Base-by-base conservation (phyloP, 2,888 invertebrate species). In the Agapetus fuscipes region DNA sequence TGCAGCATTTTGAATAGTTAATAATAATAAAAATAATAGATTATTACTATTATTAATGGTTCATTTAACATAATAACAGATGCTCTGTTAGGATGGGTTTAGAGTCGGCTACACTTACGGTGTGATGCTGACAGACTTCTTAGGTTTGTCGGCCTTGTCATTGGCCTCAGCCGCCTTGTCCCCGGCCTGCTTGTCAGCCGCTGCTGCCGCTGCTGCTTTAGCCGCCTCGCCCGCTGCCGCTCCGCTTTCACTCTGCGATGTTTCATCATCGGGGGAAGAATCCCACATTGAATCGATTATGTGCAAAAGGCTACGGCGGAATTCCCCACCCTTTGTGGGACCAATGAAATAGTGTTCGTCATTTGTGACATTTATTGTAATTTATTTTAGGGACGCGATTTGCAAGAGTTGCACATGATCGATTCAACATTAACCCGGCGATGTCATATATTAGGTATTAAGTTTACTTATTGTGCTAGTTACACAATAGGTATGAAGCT, bases 271-370 rank as follows among this genome's bases (percentile, higher is more conserved):
- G 48, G 48, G 48, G 62, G 69, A 64, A 66, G 70, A 70, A 66
- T 71, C 70, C 70, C 70, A 71, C 70, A 71, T 59, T 71, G 70
- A 71, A 71, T 71, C 70, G 64, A 71, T 71, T 67, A 71, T 71
- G 70, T 71, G 70, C 70, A 71, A 71, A 68, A 71, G 64, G 61
- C 70, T 71, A 69, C 70, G 70, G 57, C 70, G 68, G 61, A 71
- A 71, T 56, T 71, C 70, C 35, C 45, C 45, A 41, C 63, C 63
- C 61, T 62, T 65, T 54, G 33, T 40, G 13, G n/a, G n/a, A n/a
- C n/a, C n/a, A n/a, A n/a, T n/a, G n/a, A n/a, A 17, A 24, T 9
- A 24, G 7, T 9, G n/a, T n/a, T 9, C 7, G 25, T 9, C 7
- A 9, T n/a, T 7, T n/a, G n/a, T 24, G 25, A 24, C 25, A 24